phyloP scores from a whole-genome alignment of 2,113 vertebrate species.

The Limanda limanda region DNA sequence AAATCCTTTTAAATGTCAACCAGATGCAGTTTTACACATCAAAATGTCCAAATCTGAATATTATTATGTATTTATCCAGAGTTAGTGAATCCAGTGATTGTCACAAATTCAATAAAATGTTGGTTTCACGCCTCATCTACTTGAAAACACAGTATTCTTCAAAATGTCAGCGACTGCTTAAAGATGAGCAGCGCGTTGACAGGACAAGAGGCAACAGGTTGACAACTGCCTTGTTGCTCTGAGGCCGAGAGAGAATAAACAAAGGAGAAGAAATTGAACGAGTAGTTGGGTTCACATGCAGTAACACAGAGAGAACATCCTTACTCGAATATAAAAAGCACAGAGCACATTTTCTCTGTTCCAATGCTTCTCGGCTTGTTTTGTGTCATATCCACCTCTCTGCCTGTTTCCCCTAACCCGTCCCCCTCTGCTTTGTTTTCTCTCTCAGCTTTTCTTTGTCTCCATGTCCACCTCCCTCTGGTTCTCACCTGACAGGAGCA shows the following conservation, averaged over 20 bases:
- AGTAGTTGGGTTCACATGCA: neutral
- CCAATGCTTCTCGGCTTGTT: neutral
- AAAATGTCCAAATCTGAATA: slow-evolving; percentile 6
- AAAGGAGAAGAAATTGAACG: neutral
- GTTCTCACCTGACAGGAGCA: slow-evolving; percentile 92
- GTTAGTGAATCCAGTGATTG: too few species aligned
- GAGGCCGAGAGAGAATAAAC: slow-evolving; percentile 25
- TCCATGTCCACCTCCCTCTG: slow-evolving; percentile 8
- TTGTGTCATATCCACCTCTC: slow-evolving; percentile 4
- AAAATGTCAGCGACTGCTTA: too few species aligned
- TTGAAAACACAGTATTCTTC: too few species aligned
- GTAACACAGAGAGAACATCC: neutral
- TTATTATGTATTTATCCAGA: neutral
- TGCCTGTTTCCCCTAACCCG: neutral
- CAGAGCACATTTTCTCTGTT: slow-evolving; percentile 6
- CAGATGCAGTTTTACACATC: neutral
- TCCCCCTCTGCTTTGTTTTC: slow-evolving; percentile 4
- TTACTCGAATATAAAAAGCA: neutral
- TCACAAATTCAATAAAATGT: too few species aligned
- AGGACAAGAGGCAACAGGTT: neutral
- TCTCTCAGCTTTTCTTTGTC: neutral
- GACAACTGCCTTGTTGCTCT: slow-evolving; percentile 31
- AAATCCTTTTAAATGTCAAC: slow-evolving; percentile 6
- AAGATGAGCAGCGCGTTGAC: neutral
- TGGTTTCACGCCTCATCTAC: too few species aligned